Base-by-base conservation (phyloP, 2,797 vertebrate species). In the Kryptopterus vitreolus region DNA sequence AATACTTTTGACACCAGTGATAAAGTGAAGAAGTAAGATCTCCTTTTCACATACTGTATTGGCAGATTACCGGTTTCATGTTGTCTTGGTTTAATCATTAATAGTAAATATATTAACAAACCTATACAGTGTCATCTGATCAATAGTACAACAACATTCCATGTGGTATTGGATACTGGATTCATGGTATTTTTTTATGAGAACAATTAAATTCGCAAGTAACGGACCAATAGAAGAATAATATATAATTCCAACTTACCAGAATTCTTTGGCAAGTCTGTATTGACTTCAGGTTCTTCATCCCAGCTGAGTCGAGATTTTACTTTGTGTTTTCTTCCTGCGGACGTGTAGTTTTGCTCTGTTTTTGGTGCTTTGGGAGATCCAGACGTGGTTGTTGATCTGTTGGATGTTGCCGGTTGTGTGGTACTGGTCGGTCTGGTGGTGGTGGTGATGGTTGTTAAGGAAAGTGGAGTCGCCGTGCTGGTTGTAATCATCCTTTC, bases 261-360 rank as follows among this genome's bases (percentile, higher is more conserved):
- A 65, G 92, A 84, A 26, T 87, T 91, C 76, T 89, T 93, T 24
- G 89, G 90, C 55, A 86, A 71, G 68, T 83, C 84, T 7, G 85
- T 88, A 61, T 85, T 86, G 83, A 78, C 77, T 24, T 83, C 79
- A 0, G 89, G 86, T 77, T 82, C 91, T 86, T 93, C 92, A 0
- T 92, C 92, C 92, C 92, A 93, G 85, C 84, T 91, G 59, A 93
- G 86, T 31, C 87, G 88, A 79, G 83, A 90, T 80, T 20, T 91
- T 11, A 81, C 15, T 76, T 35, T 84, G 5, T 24, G 70, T 3
- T 35, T 82, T 72, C 55, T 76, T 57, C 80, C 35, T 48, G 79
- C 78, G 9, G 79, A 11, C 52, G 77, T 74, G 29, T 75, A 79
- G 69, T 83, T 85, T 3, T 55, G 78, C 61, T 75, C 73, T 24